Base-by-base conservation (phyloP, 30 jellyfish, hydroid and myxozoan genomes). In the Calvadosia cruxmelitensis region DNA sequence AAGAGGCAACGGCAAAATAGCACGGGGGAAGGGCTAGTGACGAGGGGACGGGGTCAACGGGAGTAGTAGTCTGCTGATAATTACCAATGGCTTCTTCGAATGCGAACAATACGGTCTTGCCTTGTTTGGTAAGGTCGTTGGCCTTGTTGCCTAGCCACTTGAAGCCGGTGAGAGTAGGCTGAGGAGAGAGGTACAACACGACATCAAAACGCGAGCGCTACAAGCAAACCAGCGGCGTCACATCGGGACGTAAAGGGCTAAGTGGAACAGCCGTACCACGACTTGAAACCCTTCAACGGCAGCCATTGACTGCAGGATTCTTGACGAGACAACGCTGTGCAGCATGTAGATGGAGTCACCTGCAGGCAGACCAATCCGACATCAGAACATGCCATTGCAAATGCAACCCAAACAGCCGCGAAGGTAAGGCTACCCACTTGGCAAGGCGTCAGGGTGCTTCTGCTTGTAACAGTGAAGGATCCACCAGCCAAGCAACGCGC, bases 11-110 rank as follows among this genome's bases (percentile, higher is more conserved):
- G n/a, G n/a, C n/a, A n/a, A n/a, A n/a, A n/a, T n/a, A n/a, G n/a
- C n/a, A n/a, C n/a, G n/a, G n/a, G n/a, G n/a, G n/a, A n/a, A n/a
- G n/a, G n/a, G n/a, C n/a, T n/a, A n/a, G n/a, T n/a, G n/a, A n/a
- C n/a, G n/a, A n/a, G n/a, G n/a, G n/a, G n/a, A n/a, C n/a, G n/a
- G n/a, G n/a, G n/a, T n/a, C n/a, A n/a, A n/a, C n/a, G n/a, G n/a
- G n/a, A n/a, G n/a, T n/a, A n/a, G n/a, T n/a, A n/a, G n/a, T n/a
- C n/a, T n/a, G n/a, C n/a, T n/a, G n/a, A n/a, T n/a, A n/a, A n/a
- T 71, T 67, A 86, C 96, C 96, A 63, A 86, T 86, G 3, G 96
- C 96, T 53, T 86, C 96, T 69, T 86, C 96, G 33, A 86, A 86
- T 20, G 94, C 96, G 75, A 86, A 86, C 53, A 86, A 69, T 34